Conservation (phyloP, 2,797 vertebrate genomes). For the Gymnocypris eckloni region DNA sequence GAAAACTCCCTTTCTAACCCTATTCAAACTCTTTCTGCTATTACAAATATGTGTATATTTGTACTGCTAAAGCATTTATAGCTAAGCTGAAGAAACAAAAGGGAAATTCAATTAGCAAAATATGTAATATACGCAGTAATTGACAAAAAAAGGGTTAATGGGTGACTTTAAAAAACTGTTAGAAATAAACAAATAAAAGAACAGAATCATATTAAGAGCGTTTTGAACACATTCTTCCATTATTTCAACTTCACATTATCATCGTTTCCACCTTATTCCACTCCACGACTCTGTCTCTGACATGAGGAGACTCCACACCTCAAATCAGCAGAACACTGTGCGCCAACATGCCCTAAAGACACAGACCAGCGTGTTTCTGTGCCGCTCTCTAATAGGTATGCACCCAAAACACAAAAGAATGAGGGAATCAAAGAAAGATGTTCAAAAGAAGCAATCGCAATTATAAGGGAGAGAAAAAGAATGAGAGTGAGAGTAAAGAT, state of each 20-base stretch:
- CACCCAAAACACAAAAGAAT: not conserved
- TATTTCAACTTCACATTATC: not conserved
- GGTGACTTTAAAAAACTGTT: not conserved
- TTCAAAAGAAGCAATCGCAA: not conserved
- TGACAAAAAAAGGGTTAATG: not conserved
- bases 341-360: slow-evolving; percentile 24
- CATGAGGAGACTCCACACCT: slow-evolving; percentile 18
- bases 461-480: not conserved
- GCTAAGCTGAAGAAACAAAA: not conserved
- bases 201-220: not conserved
- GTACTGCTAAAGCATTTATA: not conserved
- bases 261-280: not conserved
- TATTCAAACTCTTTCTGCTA: not conserved
- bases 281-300: not conserved
- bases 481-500: not conserved
- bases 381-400: not conserved
- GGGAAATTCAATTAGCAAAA: not conserved
- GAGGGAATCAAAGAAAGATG: not conserved
- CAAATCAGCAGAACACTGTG: slow-evolving; percentile 14
- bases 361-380: not conserved
- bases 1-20: not conserved
- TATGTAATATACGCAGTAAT: not conserved
- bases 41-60: not conserved
- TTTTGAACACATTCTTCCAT: not conserved
- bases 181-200: not conserved